Conservation (phyloP, 2,888 invertebrate species). For the Morpho achilles region DNA sequence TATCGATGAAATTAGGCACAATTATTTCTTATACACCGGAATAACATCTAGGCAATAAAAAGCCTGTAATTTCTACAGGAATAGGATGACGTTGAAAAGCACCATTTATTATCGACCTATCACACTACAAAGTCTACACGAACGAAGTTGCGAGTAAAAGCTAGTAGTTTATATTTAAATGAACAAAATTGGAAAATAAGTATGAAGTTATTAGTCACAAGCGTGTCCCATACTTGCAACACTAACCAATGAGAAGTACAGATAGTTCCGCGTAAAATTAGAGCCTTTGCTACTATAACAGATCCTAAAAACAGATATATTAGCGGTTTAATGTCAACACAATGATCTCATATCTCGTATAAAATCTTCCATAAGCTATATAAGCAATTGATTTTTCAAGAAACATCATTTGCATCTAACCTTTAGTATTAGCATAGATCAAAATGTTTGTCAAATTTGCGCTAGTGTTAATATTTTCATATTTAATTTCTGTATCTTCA, state of each 20-base stretch:
- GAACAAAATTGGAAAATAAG: background rate
- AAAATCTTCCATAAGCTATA: slow-evolving; percentile 16
- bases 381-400: slow-evolving; percentile 11
- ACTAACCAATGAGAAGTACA: background rate
- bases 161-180: too few species aligned
- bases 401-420: slow-evolving; percentile 20
- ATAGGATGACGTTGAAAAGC: too few species aligned
- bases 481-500: slow-evolving; percentile 24
- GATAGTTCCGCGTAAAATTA: slow-evolving; percentile 24
- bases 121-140: too few species aligned
- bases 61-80: too few species aligned
- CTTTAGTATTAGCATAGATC: background rate
- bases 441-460: slow-evolving; percentile 17
- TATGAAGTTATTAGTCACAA: background rate
- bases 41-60: too few species aligned
- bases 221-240: too few species aligned
- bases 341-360: slow-evolving; percentile 26
- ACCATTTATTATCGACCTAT: too few species aligned
- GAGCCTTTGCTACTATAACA: slow-evolving; percentile 21
- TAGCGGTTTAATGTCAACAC: slow-evolving; percentile 18
- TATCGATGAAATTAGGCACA: too few species aligned
- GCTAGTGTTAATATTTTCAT: slow-evolving; percentile 8
- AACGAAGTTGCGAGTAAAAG: too few species aligned
- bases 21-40: too few species aligned
- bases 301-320: slow-evolving; percentile 17